Evolutionary conservation across 1,140 invertebrate genomes (phyloP).

Genomic region (Bursaphelenchus mucronatus): DNA sequence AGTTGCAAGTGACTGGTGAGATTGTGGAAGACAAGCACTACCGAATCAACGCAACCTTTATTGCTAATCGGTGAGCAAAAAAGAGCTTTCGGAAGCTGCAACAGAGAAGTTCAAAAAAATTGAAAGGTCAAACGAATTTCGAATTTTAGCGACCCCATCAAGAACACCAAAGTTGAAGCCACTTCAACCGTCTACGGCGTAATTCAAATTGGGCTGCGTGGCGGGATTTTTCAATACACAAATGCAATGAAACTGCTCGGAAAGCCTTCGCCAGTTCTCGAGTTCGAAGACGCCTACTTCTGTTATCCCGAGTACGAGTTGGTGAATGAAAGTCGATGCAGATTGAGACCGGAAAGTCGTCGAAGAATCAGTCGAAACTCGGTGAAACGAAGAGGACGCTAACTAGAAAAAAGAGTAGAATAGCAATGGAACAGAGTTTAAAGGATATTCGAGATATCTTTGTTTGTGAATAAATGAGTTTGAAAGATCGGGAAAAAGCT

Average conservation of each 20-base stretch:
- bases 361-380: conserved; percentile 11
- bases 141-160: conserved; percentile 53
- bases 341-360: conserved; percentile 5
- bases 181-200: conserved; percentile 57
- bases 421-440: no score
- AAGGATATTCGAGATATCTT: no score
- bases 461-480: no score
- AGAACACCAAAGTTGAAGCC: conserved; percentile 57
- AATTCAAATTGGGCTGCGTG: conserved; percentile 56
- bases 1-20: conserved; percentile 60
- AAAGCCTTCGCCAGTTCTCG: conserved; percentile 47
- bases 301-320: conserved; percentile 56
- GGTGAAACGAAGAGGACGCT: conserved; percentile 11
- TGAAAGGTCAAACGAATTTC: background rate
- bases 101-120: conserved; percentile 6
- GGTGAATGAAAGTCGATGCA: conserved; percentile 34
- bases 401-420: background rate
- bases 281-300: conserved; percentile 60
- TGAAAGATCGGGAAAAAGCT: no score
- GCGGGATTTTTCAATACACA: conserved; percentile 59
- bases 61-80: conserved; percentile 48
- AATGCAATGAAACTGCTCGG: conserved; percentile 48
- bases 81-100: background rate
- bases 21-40: conserved; percentile 46
- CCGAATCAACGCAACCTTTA: conserved; percentile 58